Base-by-base conservation (phyloP, 2,797 vertebrate genomes). In the Limosa lapponica region DNA sequence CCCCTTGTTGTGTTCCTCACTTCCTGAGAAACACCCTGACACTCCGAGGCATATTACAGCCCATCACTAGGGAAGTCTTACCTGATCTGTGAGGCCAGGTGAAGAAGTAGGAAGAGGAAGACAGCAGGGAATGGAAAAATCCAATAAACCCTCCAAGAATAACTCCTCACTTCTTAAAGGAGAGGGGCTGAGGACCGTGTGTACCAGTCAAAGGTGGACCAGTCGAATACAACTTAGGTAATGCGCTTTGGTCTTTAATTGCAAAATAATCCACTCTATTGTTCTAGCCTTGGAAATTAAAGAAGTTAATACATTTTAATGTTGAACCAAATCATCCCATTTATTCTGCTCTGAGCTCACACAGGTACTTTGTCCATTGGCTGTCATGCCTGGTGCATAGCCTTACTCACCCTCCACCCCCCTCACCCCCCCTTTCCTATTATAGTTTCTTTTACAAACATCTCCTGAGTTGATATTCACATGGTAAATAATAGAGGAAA, bases 1-100 rank as follows among this genome's bases (percentile, higher is more conserved):
- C 11, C 13, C 13, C 4, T 54, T 43, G 9, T 64, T 22, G 4
- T 1, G 1, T 28, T 22, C 48, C 20, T 55, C 16, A 3, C 25
- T 11, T 11, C 18, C 39, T 37, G 23, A 69, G 84, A 59, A 80
- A 44, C 16, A 18, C 11, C 27, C 23, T n/a, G 16, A 19, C 13
- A 22, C 24, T 15, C n/a, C 18, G 27, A 20, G 11, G 6, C 19
- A 2, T 32, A 65, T 62, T 22, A 24, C 58, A 71, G 34, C 37
- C 18, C 44, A 49, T 66, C 57, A 18, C 61, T 61, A 16, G 49
- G n/a, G 55, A 62, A 23, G 24, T 15, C 65, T 37, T 66, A 44
- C 16, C 48, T 24, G 36, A 6, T 1, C 41, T 3, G 0, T 36
- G 36, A 30, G 43, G 39, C 30, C 62, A 58, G 39, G 8, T 49